phyloP scores from a whole-genome alignment of 1,140 invertebrate species.

The Araneus ventricosus region DNA sequence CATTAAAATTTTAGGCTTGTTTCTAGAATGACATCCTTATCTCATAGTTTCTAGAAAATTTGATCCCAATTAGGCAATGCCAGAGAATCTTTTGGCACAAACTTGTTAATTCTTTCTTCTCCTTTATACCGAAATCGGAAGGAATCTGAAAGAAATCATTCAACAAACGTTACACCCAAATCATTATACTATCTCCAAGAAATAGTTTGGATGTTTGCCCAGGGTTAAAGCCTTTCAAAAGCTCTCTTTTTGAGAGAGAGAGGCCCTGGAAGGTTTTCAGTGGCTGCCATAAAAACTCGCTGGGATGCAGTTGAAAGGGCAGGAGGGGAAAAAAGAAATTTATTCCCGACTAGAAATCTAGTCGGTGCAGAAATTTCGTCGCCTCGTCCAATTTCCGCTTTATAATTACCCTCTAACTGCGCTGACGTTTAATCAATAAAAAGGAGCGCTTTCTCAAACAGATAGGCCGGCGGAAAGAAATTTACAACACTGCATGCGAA shows the following conservation, averaged over 20 bases:
- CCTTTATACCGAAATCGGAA: no score
- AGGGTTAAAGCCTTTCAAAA: background rate
- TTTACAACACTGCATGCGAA: background rate
- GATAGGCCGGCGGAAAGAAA: background rate
- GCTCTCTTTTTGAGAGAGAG: background rate
- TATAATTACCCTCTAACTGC: constrained; percentile 28
- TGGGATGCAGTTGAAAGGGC: background rate
- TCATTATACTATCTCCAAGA: background rate
- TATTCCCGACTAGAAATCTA: constrained; percentile 6
- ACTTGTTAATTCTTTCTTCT: no score
- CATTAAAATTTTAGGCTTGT: no score
- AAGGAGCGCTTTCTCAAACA: background rate
- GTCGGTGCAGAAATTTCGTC: background rate
- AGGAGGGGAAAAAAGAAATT: background rate
- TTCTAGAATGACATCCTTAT: no score
- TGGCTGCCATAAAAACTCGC: background rate
- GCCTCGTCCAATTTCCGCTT: constrained; percentile 2
- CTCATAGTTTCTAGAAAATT: no score
- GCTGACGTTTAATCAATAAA: constrained; percentile 38
- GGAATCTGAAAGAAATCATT: no score
- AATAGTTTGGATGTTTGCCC: constrained; percentile 8
- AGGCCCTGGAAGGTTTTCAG: no score
- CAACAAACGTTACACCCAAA: no score
- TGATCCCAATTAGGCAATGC: no score
- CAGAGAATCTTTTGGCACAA: no score